Base-by-base conservation (phyloP, 1,140 invertebrate genomes). In the Neodiprion virginianus region DNA sequence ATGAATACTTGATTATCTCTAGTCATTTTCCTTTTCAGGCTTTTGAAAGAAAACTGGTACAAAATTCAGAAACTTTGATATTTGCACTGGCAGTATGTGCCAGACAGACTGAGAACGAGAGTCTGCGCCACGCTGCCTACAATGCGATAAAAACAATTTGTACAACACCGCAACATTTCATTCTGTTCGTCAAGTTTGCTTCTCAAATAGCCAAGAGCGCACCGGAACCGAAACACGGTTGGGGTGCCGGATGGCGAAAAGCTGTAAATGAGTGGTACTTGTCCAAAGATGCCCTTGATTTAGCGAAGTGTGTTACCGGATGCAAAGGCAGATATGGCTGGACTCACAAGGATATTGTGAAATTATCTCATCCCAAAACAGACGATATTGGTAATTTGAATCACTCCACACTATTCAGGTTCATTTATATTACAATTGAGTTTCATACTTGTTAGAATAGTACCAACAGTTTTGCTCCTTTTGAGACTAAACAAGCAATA, bases 331-430 rank as follows among this genome's bases (percentile, higher is more conserved):
- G 92, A 77, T 89, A 93, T 79, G 92, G 92, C 1, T 93, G 93
- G 87, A 91, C 91, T 1, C 94, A 95, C 81, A 92, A 91, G 75
- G 93, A 93, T 78, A 86, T 94, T 8, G 83, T 95, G 1, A 90
- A 92, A 76, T 89, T 94, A 50, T 88, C 91, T 21, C 94, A 95
- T 87, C 71, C 85, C 74, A 66, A 78, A 53, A 78, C 84, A 21
- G 82, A 81, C 76, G 87, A 89, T 79, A 80, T 84, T 85, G 89
- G 91, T 91, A 86, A 79, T 48, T 65, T 74, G 28, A n/a, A 73
- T n/a, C n/a, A 7, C 67, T 61, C 66, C 61, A 40, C 3, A 70
- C 11, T 40, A 40, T 40, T 40, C 5, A 40, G 28, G 5, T 40
- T 40, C 28, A 40, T 40, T 40, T 5, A 40, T 5, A 40, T 40